A percentile compares a stretch with the other conserved stretches of the same genome.
phyloP scores from a whole-genome alignment of 2,113 vertebrate species.

The Sarotherodon lohbergeri region DNA sequence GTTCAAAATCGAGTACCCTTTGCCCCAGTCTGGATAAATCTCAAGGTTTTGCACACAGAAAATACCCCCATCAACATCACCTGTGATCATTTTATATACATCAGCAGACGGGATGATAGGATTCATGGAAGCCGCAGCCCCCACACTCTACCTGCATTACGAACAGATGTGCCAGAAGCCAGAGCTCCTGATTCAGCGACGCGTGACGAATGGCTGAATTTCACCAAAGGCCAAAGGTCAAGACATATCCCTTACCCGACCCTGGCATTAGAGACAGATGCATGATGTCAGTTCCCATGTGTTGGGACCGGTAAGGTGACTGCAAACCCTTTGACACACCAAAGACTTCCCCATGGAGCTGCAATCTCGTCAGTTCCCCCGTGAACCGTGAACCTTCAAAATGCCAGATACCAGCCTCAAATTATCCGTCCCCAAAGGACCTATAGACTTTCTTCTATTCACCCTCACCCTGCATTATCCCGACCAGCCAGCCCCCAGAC shows the following conservation, averaged over 20 bases:
- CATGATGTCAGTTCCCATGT: slow-evolving; percentile 62
- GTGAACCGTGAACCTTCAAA: slow-evolving; percentile 27
- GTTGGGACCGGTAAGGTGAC: slow-evolving; percentile 26
- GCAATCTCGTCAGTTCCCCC: background rate
- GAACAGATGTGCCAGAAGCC: slow-evolving; percentile 67
- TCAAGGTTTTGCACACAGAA: background rate
- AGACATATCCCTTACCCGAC: slow-evolving; percentile 64
- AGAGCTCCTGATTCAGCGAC: slow-evolving; percentile 15
- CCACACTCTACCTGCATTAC: slow-evolving; percentile 57
- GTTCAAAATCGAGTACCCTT: slow-evolving; percentile 5
- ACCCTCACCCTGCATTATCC: slow-evolving; percentile 20
- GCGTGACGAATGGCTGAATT: slow-evolving; percentile 63
- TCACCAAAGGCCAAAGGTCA: slow-evolving; percentile 56
- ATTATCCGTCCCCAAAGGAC: slow-evolving; percentile 31
- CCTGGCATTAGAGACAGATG: slow-evolving; percentile 62
- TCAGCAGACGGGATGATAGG: slow-evolving; percentile 12
- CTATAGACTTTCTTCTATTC: slow-evolving; percentile 8
- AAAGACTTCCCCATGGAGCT: slow-evolving; percentile 20
- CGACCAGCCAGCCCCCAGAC: background rate
- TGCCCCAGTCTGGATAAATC: background rate
- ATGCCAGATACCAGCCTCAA: slow-evolving; percentile 25
- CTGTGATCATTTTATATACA: slow-evolving; percentile 19
- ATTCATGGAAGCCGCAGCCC: slow-evolving; percentile 26
- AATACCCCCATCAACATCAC: background rate
- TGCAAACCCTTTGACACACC: slow-evolving; percentile 30